Conservation (phyloP, 2,888 invertebrate species). For the Polymixis flavicincta region DNA sequence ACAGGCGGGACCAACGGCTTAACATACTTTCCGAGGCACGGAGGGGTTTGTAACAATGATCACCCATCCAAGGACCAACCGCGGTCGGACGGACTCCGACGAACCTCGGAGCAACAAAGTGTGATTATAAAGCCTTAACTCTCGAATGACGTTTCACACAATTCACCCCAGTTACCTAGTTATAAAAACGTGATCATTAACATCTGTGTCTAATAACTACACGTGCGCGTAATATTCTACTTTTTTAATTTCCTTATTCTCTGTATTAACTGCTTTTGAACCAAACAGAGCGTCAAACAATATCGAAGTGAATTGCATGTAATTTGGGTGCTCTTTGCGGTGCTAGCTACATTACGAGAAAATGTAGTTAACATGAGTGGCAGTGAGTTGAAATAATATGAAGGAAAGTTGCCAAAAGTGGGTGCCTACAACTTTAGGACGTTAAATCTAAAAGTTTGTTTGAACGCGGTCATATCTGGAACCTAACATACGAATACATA, state of each 20-base stretch:
- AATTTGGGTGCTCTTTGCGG: slow-evolving; percentile 32
- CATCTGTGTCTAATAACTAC: slow-evolving; percentile 22
- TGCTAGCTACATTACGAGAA: slow-evolving; percentile 29
- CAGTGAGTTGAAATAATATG: not conserved
- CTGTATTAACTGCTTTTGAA: slow-evolving; percentile 38
- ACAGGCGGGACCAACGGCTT: no score
- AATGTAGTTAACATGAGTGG: not conserved
- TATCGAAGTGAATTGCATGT: slow-evolving; percentile 55
- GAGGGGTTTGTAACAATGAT: no score
- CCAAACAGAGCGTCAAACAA: slow-evolving; percentile 59
- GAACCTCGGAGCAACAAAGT: no score
- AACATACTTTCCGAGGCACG: no score
- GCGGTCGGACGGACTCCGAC: no score
- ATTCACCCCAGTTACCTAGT: slow-evolving; percentile 20
- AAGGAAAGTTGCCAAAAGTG: not conserved
- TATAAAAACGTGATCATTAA: slow-evolving; percentile 26
- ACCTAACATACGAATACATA: no score
- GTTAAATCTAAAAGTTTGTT: not conserved
- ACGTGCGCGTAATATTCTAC: slow-evolving; percentile 43
- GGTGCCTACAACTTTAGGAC: not conserved
- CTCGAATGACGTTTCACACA: not conserved
- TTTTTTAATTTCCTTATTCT: slow-evolving; percentile 47
- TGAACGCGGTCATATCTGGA: no score
- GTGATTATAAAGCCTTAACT: not conserved
- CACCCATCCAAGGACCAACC: no score